Evolutionary conservation across 2,113 vertebrate genomes (phyloP).

Genomic region (Ciconia maguari): DNA sequence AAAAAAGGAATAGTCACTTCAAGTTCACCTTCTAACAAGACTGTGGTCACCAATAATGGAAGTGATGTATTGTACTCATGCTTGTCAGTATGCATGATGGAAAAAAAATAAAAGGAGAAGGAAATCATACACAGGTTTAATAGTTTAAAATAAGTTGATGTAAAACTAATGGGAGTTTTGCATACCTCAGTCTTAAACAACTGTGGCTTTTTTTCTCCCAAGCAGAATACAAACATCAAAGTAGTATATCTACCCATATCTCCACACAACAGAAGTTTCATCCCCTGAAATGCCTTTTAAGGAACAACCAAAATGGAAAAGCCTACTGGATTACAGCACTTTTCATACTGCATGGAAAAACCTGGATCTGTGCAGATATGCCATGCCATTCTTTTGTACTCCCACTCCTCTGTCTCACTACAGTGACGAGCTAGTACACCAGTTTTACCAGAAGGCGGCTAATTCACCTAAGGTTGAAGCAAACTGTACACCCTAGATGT

Average conservation of each 20-base stretch:
- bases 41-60: not conserved
- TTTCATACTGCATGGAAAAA: not conserved
- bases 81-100: not conserved
- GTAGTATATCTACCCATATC: not conserved
- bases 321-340: not conserved
- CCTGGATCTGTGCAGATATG: not conserved
- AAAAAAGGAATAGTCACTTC: not conserved
- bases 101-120: not conserved
- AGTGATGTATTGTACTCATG: not conserved
- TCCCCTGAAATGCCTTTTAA: not conserved
- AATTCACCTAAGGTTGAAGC: not conserved
- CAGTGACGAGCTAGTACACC: not conserved
- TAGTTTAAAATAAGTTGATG: not conserved
- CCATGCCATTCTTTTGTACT: not conserved
- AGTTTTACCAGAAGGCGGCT: not conserved
- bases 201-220: not conserved
- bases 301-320: not conserved
- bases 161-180: not conserved
- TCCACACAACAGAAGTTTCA: not conserved
- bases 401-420: not conserved
- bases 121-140: not conserved
- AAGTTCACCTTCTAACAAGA: not conserved
- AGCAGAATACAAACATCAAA: not conserved
- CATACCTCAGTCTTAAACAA: not conserved
- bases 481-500: not conserved